Percentiles rank a stretch among this genome's conserved stretches.
Evolutionary conservation across 2,113 vertebrate species (phyloP).

Genomic region (Pardalotus punctatus): DNA sequence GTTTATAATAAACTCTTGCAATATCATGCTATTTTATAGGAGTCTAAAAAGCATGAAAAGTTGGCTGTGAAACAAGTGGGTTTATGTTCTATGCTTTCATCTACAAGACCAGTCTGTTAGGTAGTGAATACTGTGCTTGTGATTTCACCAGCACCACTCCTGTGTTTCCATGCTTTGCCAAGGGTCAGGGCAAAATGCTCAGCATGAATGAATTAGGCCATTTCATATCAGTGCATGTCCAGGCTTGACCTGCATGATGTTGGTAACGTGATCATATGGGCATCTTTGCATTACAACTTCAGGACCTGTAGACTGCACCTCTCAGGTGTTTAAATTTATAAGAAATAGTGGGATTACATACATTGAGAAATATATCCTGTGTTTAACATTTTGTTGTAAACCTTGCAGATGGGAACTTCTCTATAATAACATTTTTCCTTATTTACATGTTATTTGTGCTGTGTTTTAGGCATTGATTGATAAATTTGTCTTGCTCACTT

Average conservation of each 20-base stretch:
- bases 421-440: neutral
- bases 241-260: neutral
- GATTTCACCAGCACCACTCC: neutral
- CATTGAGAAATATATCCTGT: neutral
- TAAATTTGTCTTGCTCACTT: neutral
- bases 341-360: neutral
- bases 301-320: neutral
- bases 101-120: neutral
- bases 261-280: neutral
- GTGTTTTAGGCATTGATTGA: neutral
- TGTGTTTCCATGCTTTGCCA: neutral
- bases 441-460: neutral
- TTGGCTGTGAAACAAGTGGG: neutral
- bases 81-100: neutral
- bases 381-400: neutral
- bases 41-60: neutral
- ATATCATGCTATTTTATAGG: neutral
- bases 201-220: neutral
- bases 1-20: neutral
- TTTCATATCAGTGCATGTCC: neutral
- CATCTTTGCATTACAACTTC: neutral
- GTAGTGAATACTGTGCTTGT: rapidly evolving
- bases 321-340: neutral
- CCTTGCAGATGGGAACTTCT: neutral
- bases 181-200: neutral